A percentile compares a stretch with the other conserved stretches of the same genome.
These are phyloP conservation scores for Meiosimyza platycephala DNA, from an alignment of 2,888 invertebrate genomes.

Conservation along the genomic window DNA sequence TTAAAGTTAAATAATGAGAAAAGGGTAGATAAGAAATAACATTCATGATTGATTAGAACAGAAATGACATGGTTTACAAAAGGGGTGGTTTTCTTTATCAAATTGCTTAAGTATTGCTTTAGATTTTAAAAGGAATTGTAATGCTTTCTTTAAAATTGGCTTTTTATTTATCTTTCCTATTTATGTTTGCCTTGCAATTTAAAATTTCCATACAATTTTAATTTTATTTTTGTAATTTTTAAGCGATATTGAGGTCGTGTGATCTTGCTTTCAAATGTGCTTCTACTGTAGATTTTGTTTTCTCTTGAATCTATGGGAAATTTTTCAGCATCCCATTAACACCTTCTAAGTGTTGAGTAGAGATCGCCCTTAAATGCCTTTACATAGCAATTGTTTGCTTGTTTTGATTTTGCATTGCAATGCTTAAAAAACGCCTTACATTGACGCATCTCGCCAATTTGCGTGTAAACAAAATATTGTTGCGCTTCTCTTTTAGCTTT, in stretches of 20 bases:
- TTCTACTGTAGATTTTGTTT: not conserved
- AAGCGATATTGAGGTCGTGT: conserved; percentile 29
- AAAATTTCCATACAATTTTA: not conserved
- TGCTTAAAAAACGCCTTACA: not conserved
- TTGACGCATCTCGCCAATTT: conserved; percentile 8
- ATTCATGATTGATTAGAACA: conserved; percentile 22
- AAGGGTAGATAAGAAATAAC: conserved; percentile 26
- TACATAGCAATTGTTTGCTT: not conserved
- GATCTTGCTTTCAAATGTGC: not conserved
- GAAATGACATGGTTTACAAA: too few species aligned
- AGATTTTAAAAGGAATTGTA: not conserved
- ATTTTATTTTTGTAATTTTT: not conserved
- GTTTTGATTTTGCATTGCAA: not conserved
- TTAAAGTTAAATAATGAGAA: not conserved
- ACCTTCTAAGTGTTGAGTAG: conserved; percentile 5
- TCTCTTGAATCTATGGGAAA: conserved; percentile 29
- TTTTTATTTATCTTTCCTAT: not conserved
- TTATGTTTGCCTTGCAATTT: not conserved
- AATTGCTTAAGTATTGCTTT: too few species aligned
- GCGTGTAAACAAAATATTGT: conserved; percentile 13
- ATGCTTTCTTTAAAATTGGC: not conserved
- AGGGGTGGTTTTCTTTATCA: not conserved
- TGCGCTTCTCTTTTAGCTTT: not conserved
- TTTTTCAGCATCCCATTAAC: conserved; percentile 28
- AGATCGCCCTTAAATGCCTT: conserved; percentile 3